Percentiles rank a stretch among this genome's conserved stretches.
These are phyloP conservation scores for Stegodyphus mimosarum DNA, from an alignment of 1,140 invertebrate species.

Conservation along the genomic window DNA sequence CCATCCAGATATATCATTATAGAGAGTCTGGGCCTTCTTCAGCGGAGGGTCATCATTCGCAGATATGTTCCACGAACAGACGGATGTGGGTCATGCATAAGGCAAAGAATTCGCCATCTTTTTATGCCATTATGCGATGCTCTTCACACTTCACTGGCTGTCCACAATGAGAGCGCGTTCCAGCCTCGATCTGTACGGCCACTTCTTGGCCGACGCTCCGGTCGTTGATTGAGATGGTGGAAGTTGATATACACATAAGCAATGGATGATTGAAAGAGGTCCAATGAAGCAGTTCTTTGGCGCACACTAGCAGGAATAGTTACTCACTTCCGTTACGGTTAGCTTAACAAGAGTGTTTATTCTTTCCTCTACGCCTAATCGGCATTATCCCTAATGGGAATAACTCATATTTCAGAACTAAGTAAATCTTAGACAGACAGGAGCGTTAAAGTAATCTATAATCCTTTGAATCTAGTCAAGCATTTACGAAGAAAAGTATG, in stretches of 20 bases:
- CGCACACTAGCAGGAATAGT: too few species aligned
- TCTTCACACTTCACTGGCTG: constrained; percentile 16
- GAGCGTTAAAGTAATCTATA: too few species aligned
- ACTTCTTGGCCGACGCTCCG: neutral
- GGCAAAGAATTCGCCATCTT: neutral
- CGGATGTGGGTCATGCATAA: constrained; percentile 17
- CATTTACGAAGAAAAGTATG: too few species aligned
- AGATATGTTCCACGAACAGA: constrained; percentile 12
- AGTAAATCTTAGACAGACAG: too few species aligned
- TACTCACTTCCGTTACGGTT: too few species aligned
- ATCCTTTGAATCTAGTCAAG: too few species aligned
- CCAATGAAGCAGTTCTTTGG: too few species aligned
- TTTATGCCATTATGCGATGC: constrained; percentile 1
- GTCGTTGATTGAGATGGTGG: constrained; percentile 9
- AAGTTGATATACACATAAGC: neutral
- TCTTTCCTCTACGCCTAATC: too few species aligned
- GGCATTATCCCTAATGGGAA: too few species aligned
- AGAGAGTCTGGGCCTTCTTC: neutral
- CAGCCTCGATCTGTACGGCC: constrained; percentile 3
- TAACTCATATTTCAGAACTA: too few species aligned
- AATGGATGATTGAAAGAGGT: neutral
- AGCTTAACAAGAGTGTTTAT: too few species aligned
- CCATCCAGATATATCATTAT: too few species aligned
- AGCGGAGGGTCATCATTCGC: constrained; percentile 8
- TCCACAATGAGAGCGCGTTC: constrained; percentile 10